Percentiles rank a stretch among this genome's conserved stretches.
Evolutionary conservation across 2,797 vertebrate species (phyloP).

Genomic region (Lates japonicus): DNA sequence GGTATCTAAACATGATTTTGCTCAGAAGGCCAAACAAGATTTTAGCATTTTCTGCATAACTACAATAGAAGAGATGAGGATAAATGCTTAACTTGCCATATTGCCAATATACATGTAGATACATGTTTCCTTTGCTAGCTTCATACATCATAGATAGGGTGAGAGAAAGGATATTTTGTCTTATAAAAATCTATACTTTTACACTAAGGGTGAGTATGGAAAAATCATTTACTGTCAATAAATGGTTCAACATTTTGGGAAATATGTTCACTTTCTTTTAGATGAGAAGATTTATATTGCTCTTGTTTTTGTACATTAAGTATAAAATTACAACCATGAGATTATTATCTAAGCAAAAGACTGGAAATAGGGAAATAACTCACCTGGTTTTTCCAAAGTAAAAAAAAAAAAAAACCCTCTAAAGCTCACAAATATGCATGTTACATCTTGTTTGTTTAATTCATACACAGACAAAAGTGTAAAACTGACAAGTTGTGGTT

Average conservation of each 20-base stretch:
- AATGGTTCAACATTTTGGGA: neutral
- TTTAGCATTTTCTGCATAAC: conserved; percentile 19
- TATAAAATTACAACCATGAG: neutral
- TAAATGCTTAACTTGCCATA: conserved; percentile 15
- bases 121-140: conserved; percentile 16
- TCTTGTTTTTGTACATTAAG: neutral
- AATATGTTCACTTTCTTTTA: neutral
- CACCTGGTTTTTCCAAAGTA: neutral
- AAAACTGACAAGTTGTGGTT: too few relatives aligned
- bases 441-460: too few relatives aligned
- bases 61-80: conserved; percentile 8
- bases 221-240: neutral
- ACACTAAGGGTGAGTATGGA: neutral
- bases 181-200: neutral
- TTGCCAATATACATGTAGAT: neutral
- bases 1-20: conserved; percentile 14
- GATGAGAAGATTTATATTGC: neutral
- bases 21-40: too few relatives aligned
- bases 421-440: too few relatives aligned
- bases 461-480: too few relatives aligned
- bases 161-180: neutral
- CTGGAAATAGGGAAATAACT: neutral
- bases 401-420: too few relatives aligned
- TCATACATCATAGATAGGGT: neutral
- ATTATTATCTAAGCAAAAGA: neutral